phyloP scores from a whole-genome alignment of 2,797 vertebrate genomes.

The Tokudaia tokunoshimensis region DNA sequence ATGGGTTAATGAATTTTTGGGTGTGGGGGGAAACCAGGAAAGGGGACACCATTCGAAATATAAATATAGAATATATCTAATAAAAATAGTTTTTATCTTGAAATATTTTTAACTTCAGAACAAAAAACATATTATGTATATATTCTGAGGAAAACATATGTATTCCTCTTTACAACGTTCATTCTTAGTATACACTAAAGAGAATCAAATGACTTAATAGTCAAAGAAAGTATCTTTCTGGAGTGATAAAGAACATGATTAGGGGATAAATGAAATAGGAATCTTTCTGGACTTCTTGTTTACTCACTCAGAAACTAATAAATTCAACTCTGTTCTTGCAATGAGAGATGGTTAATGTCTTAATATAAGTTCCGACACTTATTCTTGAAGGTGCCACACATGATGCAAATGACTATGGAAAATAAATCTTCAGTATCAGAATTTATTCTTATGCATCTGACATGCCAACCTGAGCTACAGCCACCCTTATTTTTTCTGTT shows the following conservation, averaged over 20 bases:
- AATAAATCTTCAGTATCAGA: not conserved
- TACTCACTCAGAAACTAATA: not conserved
- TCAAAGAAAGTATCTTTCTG: not conserved
- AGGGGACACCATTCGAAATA: too few relatives aligned
- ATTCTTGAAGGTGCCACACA: not conserved
- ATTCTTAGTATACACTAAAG: not conserved
- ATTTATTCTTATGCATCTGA: not conserved
- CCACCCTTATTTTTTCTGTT: conserved; percentile 25
- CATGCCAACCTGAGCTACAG: not conserved
- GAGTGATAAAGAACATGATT: not conserved
- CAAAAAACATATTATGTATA: too few relatives aligned
- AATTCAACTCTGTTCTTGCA: not conserved
- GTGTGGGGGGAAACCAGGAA: too few relatives aligned
- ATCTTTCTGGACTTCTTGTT: not conserved
- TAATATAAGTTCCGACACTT: not conserved
- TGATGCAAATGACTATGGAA: not conserved
- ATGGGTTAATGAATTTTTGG: too few relatives aligned
- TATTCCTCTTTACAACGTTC: not conserved
- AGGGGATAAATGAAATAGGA: not conserved
- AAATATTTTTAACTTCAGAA: not conserved
- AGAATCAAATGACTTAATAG: not conserved
- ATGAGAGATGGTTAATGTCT: not conserved
- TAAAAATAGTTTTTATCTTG: not conserved
- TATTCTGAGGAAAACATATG: not conserved
- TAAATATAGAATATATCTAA: too few relatives aligned